Evolutionary conservation across 2,113 vertebrate genomes (phyloP), one percentile per base, ranked within the genome.

Genomic region (Saguinus midas): DNA sequence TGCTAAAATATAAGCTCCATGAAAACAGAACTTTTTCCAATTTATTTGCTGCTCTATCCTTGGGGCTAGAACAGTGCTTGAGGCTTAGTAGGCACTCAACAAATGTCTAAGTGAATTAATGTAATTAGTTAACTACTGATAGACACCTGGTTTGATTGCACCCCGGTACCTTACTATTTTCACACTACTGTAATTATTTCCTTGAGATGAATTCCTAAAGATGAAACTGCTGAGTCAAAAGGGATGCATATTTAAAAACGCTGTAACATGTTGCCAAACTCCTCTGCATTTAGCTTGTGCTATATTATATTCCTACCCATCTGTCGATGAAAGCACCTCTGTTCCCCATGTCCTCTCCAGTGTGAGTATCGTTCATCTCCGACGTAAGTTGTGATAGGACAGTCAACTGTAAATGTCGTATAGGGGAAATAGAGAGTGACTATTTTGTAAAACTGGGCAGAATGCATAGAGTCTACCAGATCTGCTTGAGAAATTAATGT

Each of bases 201-300:
- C 68, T 95, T 81, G 57, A 75, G 50, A 66, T 91, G 10, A 91
- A 81, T 83, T 80, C n/a, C 87, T 83, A 21, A 84, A 86, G 70
- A 85, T 72, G 61, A 82, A 88, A 40, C n/a, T 55, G 29, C 40
- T 87, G 29, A 27, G n/a, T 84, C 48, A 68, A 66, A 61, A 45
- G 21, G 57, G 18, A 43, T 17, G 58, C 25, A 58, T 58, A 21
- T 48, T 87, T 86, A 73, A 52, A 90, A 61, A 18, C 29, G 61
- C 93, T 52, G 8, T 66, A 89, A 78, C 48, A 20, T 4, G 40
- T 52, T 78, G 32, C 78, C 64, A 70, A 76, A 80, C 45, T 83
- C n/a, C 50, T 80, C 55, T 75, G 37, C 55, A 0, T 95, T 70
- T 81, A 25, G 37, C 6, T 61, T 84, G 25, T 45, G 14, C 3